A percentile compares a stretch with the other conserved stretches of the same genome.
Evolutionary conservation across 2,113 vertebrate species (phyloP).

Genomic region (Hippocampus mohnikei): DNA sequence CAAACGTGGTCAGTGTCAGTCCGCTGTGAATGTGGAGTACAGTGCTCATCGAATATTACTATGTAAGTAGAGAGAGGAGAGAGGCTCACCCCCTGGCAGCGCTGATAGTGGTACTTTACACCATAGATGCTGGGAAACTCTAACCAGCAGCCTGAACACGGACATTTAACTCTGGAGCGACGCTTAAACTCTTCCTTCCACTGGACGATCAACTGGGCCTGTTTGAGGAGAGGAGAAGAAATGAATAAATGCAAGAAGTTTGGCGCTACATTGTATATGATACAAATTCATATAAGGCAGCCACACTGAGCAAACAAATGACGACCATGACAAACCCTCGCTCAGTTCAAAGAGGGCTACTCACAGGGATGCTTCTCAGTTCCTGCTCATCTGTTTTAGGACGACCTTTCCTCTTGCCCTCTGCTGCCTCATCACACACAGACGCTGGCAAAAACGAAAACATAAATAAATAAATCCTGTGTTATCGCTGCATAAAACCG

Average conservation of each 20-base stretch:
- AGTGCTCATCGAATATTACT: slow-evolving; percentile 17
- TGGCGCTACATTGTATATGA: slow-evolving; percentile 19
- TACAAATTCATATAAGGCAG: slow-evolving; percentile 32
- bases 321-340: slow-evolving; percentile 32
- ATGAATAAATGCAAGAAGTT: slow-evolving; percentile 27
- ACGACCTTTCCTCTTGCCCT: slow-evolving; percentile 89
- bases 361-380: slow-evolving; percentile 92
- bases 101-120: slow-evolving; percentile 97
- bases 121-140: slow-evolving; percentile 97
- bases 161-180: slow-evolving; percentile 90
- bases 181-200: slow-evolving; percentile 98
- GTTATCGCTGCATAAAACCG: slow-evolving; percentile 6
- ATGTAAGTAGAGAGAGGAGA: slow-evolving; percentile 38
- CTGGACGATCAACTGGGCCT: slow-evolving; percentile 89
- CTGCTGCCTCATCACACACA: slow-evolving; percentile 77
- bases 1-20: slow-evolving; percentile 1
- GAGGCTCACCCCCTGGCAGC: slow-evolving; percentile 90
- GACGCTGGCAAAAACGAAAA: slow-evolving; percentile 64
- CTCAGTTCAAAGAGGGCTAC: slow-evolving; percentile 47
- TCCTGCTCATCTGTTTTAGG: slow-evolving; percentile 86
- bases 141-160: slow-evolving; percentile 92
- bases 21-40: slow-evolving; percentile 5
- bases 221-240: slow-evolving; percentile 51
- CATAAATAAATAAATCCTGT: background rate
- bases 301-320: slow-evolving; percentile 28